Conservation (phyloP, 1,140 invertebrate genomes). For the Panagrolaimus sp. region DNA sequence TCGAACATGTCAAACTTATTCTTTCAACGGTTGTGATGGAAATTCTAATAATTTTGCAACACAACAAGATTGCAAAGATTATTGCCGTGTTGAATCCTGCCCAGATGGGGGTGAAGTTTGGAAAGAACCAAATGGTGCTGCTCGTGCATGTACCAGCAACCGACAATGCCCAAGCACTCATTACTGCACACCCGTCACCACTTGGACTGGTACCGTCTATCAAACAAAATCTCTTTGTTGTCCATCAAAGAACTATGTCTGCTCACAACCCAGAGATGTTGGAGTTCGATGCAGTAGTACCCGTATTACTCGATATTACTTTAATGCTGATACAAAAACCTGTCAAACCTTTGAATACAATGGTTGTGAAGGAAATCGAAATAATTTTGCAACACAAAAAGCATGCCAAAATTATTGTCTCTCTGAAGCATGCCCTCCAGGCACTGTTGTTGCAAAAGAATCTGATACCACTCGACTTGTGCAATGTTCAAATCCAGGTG, state of each 20-base stretch:
- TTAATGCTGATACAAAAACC: slow-evolving; percentile 56
- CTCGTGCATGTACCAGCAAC: slow-evolving; percentile 52
- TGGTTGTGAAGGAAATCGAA: slow-evolving; percentile 56
- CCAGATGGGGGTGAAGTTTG: slow-evolving; percentile 57
- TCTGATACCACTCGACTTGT: slow-evolving; percentile 45
- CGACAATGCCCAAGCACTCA: slow-evolving; percentile 55
- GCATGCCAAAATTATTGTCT: slow-evolving; percentile 57
- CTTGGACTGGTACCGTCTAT: slow-evolving; percentile 55
- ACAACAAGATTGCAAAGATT: slow-evolving; percentile 55
- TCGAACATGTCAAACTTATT: slow-evolving; percentile 53
- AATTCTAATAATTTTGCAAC: slow-evolving; percentile 57
- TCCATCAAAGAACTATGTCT: slow-evolving; percentile 56
- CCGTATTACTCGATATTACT: slow-evolving; percentile 53
- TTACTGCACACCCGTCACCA: slow-evolving; percentile 55
- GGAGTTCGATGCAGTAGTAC: slow-evolving; percentile 49
- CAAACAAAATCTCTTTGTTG: slow-evolving; percentile 56
- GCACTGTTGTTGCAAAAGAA: slow-evolving; percentile 56
- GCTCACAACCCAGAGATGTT: slow-evolving; percentile 52
- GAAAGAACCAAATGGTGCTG: slow-evolving; percentile 57
- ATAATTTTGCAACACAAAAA: slow-evolving; percentile 57
- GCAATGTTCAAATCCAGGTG: slow-evolving; percentile 55
- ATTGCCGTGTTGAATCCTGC: slow-evolving; percentile 53
- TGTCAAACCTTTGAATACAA: slow-evolving; percentile 57
- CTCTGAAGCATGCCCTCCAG: slow-evolving; percentile 53
- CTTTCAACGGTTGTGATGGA: slow-evolving; percentile 57